Evolutionary conservation across 2,797 vertebrate species (phyloP), one percentile per base, ranked within the genome.

Genomic region (Poliocrania exsul): DNA sequence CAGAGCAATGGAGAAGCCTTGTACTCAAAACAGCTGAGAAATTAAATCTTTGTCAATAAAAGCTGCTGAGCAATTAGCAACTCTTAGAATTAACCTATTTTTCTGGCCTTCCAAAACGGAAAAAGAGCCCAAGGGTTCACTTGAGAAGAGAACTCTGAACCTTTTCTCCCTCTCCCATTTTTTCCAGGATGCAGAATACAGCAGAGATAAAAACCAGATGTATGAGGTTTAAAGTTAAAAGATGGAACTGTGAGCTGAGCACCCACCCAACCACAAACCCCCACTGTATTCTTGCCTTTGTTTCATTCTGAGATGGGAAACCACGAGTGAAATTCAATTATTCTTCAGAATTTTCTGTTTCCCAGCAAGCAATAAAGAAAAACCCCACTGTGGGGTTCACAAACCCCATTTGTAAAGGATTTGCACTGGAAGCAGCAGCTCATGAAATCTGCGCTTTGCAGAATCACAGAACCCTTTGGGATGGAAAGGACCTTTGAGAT

Each of bases 381-480:
- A 3, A 4, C 3, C 13, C 16, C 14, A 2, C 21, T 0, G 4
- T 29, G 49, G 50, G 49, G 38, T 53, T 24, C 50, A n/a, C 53
- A 57, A 33, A 20, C 6, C 47, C 38, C 23, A 5, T 17, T 54
- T 23, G 26, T 6, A 11, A 38, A 35, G 50, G 38, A 6, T 40
- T 44, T 19, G 2, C 61, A 38, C 4, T 14, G 15, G 8, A n/a
- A 57, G 9, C 11, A 90, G 42, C 62, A 28, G 24, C 58, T 20
- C 0, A 9, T 3, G 3, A 44, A 40, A 47, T 5, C 1, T 0
- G 10, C 5, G 16, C 14, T 47, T 23, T 23, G 28, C 35, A 6
- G 26, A 12, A 17, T 4, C 9, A 1, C 0, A 25, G 79, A 10
- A 12, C 5, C 1, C 1, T 28, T 15, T 1, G 26, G 4, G 49